phyloP scores from a whole-genome alignment of 2,888 invertebrate species.

The Ochropacha duplaris region DNA sequence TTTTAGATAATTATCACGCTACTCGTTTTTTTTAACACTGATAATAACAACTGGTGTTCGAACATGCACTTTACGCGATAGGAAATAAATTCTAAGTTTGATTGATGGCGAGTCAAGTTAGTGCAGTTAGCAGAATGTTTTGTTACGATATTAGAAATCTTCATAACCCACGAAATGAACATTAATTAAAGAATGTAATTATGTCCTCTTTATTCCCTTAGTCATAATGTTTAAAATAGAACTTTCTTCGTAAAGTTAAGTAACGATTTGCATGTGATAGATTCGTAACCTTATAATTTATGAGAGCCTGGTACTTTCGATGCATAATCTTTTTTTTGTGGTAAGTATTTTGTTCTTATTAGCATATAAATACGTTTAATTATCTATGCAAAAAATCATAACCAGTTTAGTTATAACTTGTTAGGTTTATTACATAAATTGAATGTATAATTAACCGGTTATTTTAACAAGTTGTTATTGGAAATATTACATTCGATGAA shows the following conservation, averaged over 20 bases:
- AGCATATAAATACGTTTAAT: constrained; percentile 2
- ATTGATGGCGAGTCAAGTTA: constrained; percentile 11
- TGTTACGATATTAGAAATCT: constrained; percentile 2
- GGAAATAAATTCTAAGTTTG: constrained; percentile 18
- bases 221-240: neutral
- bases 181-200: neutral
- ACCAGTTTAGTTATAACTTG: neutral
- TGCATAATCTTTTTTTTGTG: constrained; percentile 14
- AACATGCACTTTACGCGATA: constrained; percentile 14
- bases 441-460: neutral
- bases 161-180: neutral
- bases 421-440: neutral
- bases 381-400: neutral
- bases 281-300: constrained; percentile 33
- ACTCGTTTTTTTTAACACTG: constrained; percentile 7
- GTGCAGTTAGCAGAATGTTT: constrained; percentile 8
- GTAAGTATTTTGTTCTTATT: neutral
- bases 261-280: constrained; percentile 19
- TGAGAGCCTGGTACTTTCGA: constrained; percentile 34
- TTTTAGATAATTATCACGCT: constrained; percentile 26
- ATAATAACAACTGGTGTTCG: constrained; percentile 20
- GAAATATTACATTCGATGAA: neutral
- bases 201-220: neutral
- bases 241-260: neutral
- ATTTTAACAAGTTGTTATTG: neutral